These are phyloP conservation scores for Dipus sagitta DNA, from an alignment of 2,797 vertebrate genomes.

Conservation along the genomic window DNA sequence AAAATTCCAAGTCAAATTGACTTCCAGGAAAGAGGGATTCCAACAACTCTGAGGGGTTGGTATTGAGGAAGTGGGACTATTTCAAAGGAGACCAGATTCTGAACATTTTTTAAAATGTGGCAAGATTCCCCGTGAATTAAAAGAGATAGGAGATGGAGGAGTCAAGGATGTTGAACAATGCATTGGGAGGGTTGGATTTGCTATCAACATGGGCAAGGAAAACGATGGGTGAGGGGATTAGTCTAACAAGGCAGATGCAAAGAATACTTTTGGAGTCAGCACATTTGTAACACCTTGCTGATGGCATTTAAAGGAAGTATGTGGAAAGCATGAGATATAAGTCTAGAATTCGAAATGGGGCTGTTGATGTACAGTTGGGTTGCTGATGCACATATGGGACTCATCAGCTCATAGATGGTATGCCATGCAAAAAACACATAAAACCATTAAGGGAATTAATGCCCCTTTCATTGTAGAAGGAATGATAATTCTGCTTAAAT, in stretches of 20 bases:
- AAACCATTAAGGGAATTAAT: neutral
- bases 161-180: neutral
- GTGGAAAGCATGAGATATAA: neutral
- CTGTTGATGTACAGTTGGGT: neutral
- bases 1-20: neutral
- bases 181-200: too few relatives aligned
- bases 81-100: neutral
- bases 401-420: neutral
- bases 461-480: neutral
- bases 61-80: neutral
- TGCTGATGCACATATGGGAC: neutral
- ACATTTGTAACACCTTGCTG: neutral
- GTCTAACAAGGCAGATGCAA: fast-evolving
- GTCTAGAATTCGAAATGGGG: neutral
- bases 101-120: neutral
- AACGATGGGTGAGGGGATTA: neutral
- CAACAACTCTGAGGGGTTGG: too few relatives aligned
- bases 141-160: neutral
- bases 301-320: too few relatives aligned
- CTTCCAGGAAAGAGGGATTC: neutral
- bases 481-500: neutral
- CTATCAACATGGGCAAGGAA: neutral
- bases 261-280: neutral
- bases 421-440: neutral
- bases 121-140: neutral